Evolutionary conservation across 2,888 invertebrate species (phyloP), one percentile per base, ranked within the genome.

Genomic region (Dryocosmus kuriphilus): DNA sequence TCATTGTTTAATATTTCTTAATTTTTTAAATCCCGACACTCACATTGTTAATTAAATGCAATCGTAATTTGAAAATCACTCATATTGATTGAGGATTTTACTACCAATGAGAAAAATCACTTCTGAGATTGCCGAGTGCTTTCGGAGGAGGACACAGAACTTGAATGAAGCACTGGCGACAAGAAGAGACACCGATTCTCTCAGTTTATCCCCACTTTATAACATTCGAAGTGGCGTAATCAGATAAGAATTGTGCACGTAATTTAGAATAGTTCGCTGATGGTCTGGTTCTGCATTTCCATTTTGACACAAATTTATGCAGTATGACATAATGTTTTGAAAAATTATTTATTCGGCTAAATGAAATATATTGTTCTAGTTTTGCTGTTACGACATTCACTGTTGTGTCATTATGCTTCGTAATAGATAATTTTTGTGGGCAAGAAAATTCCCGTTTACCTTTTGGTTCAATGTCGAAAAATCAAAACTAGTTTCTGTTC

Each of bases 151-250:
- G 30, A 71, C 51, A 51, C 51, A 71, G 30, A 71, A 51, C 71
- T 57, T 71, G 51, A 71, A 71, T 71, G 71, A 71, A 51, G 30
- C 30, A 71, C 46, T 46, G 30, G 51, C 71, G 71, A 71, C 71
- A 71, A 71, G 71, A 51, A 51, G 71, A 71, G 71, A 71, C 71
- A 51, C 30, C 51, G 71, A 71, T 71, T 51, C 51, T 51, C 71
- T 51, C 19, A 51, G n/a, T 9, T n/a, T 51, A 30, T 71, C 71
- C 71, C 71, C 71, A 71, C 71, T 71, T 67, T 51, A 51, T 51
- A 51, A 38, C 22, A 27, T 41, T 16, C 19, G 27, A 71, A 9
- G 30, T 71, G 46, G 51, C 30, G 51, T 71, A 71, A 71, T 51
- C 51, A 51, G 30, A 46, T 71, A 71, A 51, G 19, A 16, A 22